Percentiles rank a stretch among this genome's conserved stretches.
These are phyloP conservation scores for Rhyzopertha dominica DNA, from an alignment of 1,140 invertebrate genomes.

Conservation along the genomic window DNA sequence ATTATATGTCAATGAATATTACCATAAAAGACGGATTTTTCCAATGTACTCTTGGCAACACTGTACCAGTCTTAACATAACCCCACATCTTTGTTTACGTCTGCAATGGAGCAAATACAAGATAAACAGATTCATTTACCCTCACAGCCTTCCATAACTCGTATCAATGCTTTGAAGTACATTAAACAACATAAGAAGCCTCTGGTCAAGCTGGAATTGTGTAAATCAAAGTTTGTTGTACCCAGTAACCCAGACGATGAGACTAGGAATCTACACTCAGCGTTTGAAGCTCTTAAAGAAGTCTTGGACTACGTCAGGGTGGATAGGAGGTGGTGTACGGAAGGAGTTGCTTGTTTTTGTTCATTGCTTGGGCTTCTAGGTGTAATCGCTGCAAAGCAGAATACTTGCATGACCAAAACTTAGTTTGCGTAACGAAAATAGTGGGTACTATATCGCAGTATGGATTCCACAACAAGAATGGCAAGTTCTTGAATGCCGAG, in stretches of 20 bases:
- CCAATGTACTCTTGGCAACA: too few relatives aligned
- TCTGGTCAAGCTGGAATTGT: constrained; percentile 24
- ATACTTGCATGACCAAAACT: constrained; percentile 24
- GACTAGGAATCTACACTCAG: constrained; percentile 12
- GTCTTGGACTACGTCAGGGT: constrained; percentile 25
- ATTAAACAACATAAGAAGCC: constrained; percentile 31
- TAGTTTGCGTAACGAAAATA: constrained; percentile 27
- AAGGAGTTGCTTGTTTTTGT: neutral
- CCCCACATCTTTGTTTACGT: too few relatives aligned
- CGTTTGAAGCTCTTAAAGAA: constrained; percentile 17
- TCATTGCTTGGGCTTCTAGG: constrained; percentile 13
- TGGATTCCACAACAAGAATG: constrained; percentile 32
- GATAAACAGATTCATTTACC: too few relatives aligned
- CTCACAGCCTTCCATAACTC: too few relatives aligned
- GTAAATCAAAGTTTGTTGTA: constrained; percentile 26
- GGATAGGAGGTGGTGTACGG: constrained; percentile 27
- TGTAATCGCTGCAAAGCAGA: constrained; percentile 22
- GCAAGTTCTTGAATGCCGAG: constrained; percentile 35
- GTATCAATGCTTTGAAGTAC: too few relatives aligned
- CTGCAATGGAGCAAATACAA: too few relatives aligned
- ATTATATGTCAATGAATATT: too few relatives aligned
- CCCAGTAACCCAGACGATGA: constrained; percentile 19
- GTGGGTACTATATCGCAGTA: constrained; percentile 24
- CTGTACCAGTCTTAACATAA: too few relatives aligned
- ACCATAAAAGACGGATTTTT: too few relatives aligned